Base-by-base conservation (phyloP, 1,140 invertebrate species). In the Antheraea pernyi region DNA sequence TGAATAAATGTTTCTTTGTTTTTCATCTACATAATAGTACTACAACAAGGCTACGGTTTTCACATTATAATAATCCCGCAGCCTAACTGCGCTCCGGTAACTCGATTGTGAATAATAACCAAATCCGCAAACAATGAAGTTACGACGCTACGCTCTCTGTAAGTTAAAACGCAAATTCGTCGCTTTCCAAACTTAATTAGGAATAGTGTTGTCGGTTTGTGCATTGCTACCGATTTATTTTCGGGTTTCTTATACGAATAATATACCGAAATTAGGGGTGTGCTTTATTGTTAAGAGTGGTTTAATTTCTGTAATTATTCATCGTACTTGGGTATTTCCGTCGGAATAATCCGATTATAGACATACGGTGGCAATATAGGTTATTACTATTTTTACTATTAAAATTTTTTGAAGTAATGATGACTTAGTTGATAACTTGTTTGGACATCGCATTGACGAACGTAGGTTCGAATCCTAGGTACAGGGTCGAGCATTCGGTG, bases 21-120 rank as follows among this genome's bases (percentile, higher is more conserved):
- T 53, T 53, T 16, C 11, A 16, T 53, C 16, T 53, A 16, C 16
- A 16, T 60, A 60, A 60, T 60, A 30, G 19, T 60, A 60, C 3
- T 60, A 60, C 3, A 60, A 22, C 59, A 60, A 60, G 9, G 8
- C 19, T 60, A 60, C 59, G 19, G 22, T 60, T 60, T 60, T 22
- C 59, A 60, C 19, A 60, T 60, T 22, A 60, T 22, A 60, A 60
- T 30, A 64, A 64, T 64, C n/a, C 62, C 62, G 5, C 8, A 48
- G 19, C 42, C 60, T 63, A 30, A 66, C 60, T 61, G 18, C 66
- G 59, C 19, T 63, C 61, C 60, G 63, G 42, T 81, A 81, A 81
- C 71, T 79, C 73, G 75, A 79, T 82, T 78, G 67, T 67, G 75
- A 77, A 77, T 75, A 73, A 82, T 82, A 82, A 80, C 80, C 69